phyloP scores from a whole-genome alignment of 2,888 invertebrate genomes.

The Notocelia uddmanniana region DNA sequence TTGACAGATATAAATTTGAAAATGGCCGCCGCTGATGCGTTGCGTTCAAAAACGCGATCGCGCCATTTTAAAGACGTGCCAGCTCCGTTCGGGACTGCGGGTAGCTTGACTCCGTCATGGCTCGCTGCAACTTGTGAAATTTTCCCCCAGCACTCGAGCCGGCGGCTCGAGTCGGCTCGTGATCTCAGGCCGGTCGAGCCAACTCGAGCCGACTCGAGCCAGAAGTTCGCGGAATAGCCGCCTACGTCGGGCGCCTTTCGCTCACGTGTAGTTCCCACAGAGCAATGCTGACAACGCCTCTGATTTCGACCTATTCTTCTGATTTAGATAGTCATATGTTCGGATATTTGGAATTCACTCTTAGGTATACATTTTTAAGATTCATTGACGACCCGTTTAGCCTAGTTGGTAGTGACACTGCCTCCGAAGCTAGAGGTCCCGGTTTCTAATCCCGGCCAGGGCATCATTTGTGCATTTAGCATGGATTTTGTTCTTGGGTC shows the following conservation, averaged over 20 bases:
- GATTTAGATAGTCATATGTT: constrained; percentile 10
- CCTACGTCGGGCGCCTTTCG: constrained; percentile 46
- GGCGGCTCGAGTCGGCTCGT: constrained; percentile 40
- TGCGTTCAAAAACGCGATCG: constrained; percentile 48
- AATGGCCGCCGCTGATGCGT: constrained; percentile 38
- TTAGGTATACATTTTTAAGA: background rate
- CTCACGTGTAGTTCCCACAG: constrained; percentile 44
- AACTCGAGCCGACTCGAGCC: constrained; percentile 45
- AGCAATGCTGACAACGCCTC: constrained; percentile 43
- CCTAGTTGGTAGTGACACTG: too few species aligned
- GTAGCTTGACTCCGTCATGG: constrained; percentile 47
- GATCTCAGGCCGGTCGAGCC: constrained; percentile 42
- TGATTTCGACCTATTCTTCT: constrained; percentile 40
- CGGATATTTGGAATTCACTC: background rate
- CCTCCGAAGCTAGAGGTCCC: too few species aligned
- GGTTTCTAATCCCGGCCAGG: too few species aligned
- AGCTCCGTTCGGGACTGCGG: constrained; percentile 45
- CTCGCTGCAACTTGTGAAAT: constrained; percentile 46
- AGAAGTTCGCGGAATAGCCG: constrained; percentile 39
- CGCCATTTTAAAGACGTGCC: constrained; percentile 47
- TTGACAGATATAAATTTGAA: constrained; percentile 40
- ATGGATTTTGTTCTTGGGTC: too few species aligned
- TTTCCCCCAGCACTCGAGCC: constrained; percentile 40
- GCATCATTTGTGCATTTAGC: too few species aligned
- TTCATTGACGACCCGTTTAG: too few species aligned